These are phyloP conservation scores for Megalonaias nervosa DNA, from an alignment of 1,140 invertebrate genomes.

Conservation along the genomic window DNA sequence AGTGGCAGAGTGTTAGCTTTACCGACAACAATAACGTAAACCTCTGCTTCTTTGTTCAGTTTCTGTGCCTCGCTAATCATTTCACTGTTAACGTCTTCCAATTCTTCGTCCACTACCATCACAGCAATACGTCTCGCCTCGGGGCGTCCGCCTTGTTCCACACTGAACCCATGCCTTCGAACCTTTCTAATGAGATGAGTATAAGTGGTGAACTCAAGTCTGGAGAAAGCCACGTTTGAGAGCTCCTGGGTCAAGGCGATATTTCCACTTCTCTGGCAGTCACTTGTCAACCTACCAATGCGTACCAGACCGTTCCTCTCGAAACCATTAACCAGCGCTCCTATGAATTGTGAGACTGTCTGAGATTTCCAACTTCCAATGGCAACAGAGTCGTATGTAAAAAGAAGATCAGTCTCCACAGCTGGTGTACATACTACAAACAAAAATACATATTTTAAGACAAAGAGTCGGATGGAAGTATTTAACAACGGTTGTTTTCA, in stretches of 20 bases:
- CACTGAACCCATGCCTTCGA: slow-evolving; percentile 27
- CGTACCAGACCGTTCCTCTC: slow-evolving; percentile 43
- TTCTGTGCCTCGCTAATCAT: slow-evolving; percentile 16
- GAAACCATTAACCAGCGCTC: slow-evolving; percentile 38
- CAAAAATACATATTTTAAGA: background rate
- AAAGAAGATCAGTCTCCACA: slow-evolving; percentile 47
- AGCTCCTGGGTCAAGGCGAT: slow-evolving; percentile 39
- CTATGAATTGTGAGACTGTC: slow-evolving; percentile 47
- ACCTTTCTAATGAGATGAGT: slow-evolving; percentile 38
- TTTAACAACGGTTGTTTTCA: too few species aligned
- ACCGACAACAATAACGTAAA: slow-evolving; percentile 24
- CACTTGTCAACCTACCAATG: slow-evolving; percentile 47
- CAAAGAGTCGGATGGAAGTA: background rate
- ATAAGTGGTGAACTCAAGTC: slow-evolving; percentile 20
- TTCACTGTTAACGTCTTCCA: slow-evolving; percentile 9
- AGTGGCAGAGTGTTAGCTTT: slow-evolving; percentile 10
- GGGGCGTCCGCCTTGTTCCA: slow-evolving; percentile 31
- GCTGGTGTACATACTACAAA: slow-evolving; percentile 41
- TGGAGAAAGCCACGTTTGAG: slow-evolving; percentile 14
- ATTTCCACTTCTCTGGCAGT: slow-evolving; percentile 44
- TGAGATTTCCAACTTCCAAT: slow-evolving; percentile 33
- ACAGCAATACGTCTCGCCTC: slow-evolving; percentile 35
- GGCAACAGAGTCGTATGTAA: slow-evolving; percentile 50
- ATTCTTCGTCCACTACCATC: slow-evolving; percentile 31
- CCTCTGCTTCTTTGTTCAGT: slow-evolving; percentile 1